These are phyloP conservation scores for Catharus fuscescens DNA, from an alignment of 2,113 vertebrate genomes.

Conservation along the genomic window DNA sequence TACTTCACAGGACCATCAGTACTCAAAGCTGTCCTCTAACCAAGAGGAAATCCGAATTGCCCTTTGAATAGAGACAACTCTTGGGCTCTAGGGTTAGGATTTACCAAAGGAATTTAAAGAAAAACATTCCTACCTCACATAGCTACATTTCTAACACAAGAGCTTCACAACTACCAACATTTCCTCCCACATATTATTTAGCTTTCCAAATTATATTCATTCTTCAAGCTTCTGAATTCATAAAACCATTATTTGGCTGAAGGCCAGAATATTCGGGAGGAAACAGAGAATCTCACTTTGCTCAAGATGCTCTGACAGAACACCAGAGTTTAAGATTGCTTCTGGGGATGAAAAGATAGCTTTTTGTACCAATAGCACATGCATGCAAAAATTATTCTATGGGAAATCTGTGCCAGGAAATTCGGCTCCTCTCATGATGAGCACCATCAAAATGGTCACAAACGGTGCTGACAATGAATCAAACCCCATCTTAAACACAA, in stretches of 20 bases:
- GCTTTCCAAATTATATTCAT: background rate
- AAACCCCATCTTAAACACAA: background rate
- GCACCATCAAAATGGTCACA: background rate
- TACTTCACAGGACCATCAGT: background rate
- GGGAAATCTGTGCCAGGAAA: background rate
- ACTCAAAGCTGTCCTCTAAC: background rate
- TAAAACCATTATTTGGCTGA: background rate
- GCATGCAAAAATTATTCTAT: background rate
- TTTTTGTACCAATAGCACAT: background rate
- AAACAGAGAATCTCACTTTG: background rate
- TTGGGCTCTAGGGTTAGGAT: background rate
- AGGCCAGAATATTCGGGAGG: background rate
- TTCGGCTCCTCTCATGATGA: background rate
- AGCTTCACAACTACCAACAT: background rate
- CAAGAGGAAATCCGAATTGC: background rate
- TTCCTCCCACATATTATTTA: background rate
- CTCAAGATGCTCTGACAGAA: background rate
- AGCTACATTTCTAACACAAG: background rate
- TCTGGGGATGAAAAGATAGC: background rate
- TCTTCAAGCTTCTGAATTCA: background rate
- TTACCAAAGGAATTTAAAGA: background rate
- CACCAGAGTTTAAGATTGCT: background rate
- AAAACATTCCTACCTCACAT: rapidly evolving
- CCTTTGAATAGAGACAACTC: background rate
- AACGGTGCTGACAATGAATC: background rate